Base-by-base conservation (phyloP, 1,140 invertebrate species). In the Nebria ingens region DNA sequence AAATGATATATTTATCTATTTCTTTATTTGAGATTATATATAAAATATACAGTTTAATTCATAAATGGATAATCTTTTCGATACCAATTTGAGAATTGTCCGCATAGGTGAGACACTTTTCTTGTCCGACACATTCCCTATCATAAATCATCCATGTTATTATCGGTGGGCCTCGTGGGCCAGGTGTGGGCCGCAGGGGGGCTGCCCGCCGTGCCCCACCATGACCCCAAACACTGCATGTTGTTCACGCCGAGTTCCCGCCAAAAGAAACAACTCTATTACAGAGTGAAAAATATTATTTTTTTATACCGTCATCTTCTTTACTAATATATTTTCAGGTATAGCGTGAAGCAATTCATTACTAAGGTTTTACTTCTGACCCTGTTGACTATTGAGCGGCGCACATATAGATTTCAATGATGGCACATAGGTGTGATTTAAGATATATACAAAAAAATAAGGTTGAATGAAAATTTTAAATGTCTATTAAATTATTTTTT, bases 111-210 rank as follows among this genome's bases (percentile, higher is more conserved):
- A n/a, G n/a, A n/a, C n/a, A n/a, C n/a, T n/a, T n/a, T n/a, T n/a
- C n/a, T n/a, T n/a, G n/a, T n/a, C 23, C 55, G 55, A 56, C 55
- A 56, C 38, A 56, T 51, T 25, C 49, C 21, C 25, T 25, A 51
- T 38, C 42, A 56, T 56, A 56, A 56, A 56, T 56, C 55, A 56
- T 56, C 55, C 55, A 20, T 23, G 55, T 56, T 56, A 56, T 56
- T 56, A 56, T 56, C 17, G 2, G 6, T 3, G 12, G 29, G 21
- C 22, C n/a, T 12, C 21, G n/a, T n/a, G n/a, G 52, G 20, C 52
- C 52, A 53, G 52, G 52, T 53, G 52, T 53, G 52, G 52, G 52
- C 52, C 52, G 52, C 29, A 25, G 25, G 52, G 52, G 13, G 11
- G 2, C 53, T 17, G 22, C 12, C n/a, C n/a, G n/a, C n/a, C n/a